phyloP scores from a whole-genome alignment of 37 sponge, comb jelly and placozoan species.

The Trichoplax adhaerens region DNA sequence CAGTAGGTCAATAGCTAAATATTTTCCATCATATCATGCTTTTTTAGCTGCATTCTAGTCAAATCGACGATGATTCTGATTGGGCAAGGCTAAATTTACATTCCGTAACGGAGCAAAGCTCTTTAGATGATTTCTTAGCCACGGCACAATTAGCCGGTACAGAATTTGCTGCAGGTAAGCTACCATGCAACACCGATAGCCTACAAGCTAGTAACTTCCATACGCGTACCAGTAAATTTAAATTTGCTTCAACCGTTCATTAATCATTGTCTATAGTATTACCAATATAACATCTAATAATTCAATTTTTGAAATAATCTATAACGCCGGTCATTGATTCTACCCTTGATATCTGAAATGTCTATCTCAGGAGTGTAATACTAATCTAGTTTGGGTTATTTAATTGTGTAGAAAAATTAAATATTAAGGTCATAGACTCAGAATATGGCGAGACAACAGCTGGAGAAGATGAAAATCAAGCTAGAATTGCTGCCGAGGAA shows the following conservation, averaged over 20 bases:
- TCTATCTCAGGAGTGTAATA: neutral
- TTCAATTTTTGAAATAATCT: no score
- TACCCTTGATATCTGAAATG: no score
- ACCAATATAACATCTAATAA: no score
- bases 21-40: neutral
- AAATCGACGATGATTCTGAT: slow-evolving; percentile 51
- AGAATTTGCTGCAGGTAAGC: slow-evolving; percentile 70
- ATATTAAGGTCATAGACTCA: slow-evolving; percentile 45
- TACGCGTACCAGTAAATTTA: no score
- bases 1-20: no score
- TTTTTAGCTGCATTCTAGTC: slow-evolving; percentile 56
- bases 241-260: no score
- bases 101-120: slow-evolving; percentile 77
- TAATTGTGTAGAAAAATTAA: slow-evolving; percentile 46
- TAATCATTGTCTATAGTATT: no score
- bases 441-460: slow-evolving; percentile 26
- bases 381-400: neutral
- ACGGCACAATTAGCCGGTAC: slow-evolving; percentile 80
- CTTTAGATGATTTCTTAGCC: slow-evolving; percentile 62
- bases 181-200: no score
- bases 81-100: slow-evolving; percentile 41
- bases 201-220: no score
- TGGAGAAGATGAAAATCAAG: slow-evolving; percentile 26
- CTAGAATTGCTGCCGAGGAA: slow-evolving; percentile 24
- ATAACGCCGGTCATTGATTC: no score